phyloP scores from a whole-genome alignment of 2,888 invertebrate species.

The Arctia plantaginis region DNA sequence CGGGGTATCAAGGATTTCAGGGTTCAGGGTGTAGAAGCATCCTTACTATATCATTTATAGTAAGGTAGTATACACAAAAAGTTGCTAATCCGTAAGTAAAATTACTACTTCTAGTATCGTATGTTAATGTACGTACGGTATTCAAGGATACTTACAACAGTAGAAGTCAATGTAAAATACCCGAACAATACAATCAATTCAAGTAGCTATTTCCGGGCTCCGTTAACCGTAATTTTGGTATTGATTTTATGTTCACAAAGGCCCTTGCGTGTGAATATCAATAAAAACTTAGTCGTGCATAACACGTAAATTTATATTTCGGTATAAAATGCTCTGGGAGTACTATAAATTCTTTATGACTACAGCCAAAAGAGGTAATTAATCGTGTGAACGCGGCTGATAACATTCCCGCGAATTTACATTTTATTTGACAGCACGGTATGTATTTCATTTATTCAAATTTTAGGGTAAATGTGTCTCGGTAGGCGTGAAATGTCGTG shows the following conservation, averaged over 20 bases:
- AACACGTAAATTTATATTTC: conserved; percentile 13
- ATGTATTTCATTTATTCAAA: not conserved
- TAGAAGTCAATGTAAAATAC: not conserved
- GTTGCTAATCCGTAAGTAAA: not conserved
- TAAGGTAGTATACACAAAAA: not conserved
- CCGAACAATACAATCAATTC: not conserved
- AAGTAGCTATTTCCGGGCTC: not conserved
- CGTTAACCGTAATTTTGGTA: not conserved
- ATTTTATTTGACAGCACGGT: conserved; percentile 8
- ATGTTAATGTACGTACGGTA: too few relatives aligned
- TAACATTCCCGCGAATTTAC: conserved; percentile 6
- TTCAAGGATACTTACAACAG: too few relatives aligned
- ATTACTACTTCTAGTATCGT: too few relatives aligned
- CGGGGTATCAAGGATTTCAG: too few relatives aligned
- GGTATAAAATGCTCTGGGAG: conserved; percentile 4
- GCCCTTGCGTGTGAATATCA: conserved; percentile 16
- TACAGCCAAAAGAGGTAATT: not conserved
- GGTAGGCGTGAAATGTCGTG: too few relatives aligned
- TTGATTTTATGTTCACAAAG: conserved; percentile 12
- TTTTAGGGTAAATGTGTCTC: not conserved
- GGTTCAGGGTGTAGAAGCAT: too few relatives aligned
- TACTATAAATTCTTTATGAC: conserved; percentile 8
- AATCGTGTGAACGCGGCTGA: not conserved
- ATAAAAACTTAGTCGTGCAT: conserved; percentile 11
- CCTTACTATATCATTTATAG: too few relatives aligned